Evolutionary conservation across 2,888 invertebrate genomes (phyloP), one percentile per base, ranked within the genome.

Genomic region (Dynastes maya): DNA sequence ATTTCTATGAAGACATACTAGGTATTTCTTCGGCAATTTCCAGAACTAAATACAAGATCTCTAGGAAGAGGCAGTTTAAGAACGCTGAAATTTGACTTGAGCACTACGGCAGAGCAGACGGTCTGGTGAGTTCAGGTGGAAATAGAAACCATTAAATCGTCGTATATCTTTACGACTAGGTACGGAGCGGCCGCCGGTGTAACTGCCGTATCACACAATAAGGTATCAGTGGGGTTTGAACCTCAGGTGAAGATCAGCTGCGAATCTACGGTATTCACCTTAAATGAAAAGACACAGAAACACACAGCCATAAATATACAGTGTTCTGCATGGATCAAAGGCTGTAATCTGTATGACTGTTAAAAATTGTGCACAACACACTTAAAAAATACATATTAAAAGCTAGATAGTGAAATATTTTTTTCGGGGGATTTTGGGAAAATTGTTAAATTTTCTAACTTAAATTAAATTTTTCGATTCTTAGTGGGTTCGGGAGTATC

Each of bases 81-180:
- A 61, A 61, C 61, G 11, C 37, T 58, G 61, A 74, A 74, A 74
- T 61, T 74, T 74, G 72, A 74, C 72, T 74, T 74, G 61, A 74
- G 55, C 22, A 27, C 11, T 45, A 51, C 68, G 49, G 27, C 27
- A 29, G 49, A 55, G 37, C 27, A n/a, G 27, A 49, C 27, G 13
- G 72, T 74, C 72, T 74, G 72, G 82, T 74, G 78, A 83, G 83
- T 85, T 86, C 86, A 86, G 86, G 86, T 86, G 85, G 86, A 86
- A 86, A 85, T 82, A 82, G 84, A 84, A 83, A 83, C 86, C 84
- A 86, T 86, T 86, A 86, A 86, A 86, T 78, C 71, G 85, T 84
- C 82, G 83, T 86, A 85, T 86, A 86, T 84, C 82, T 86, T 86
- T 86, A 86, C 84, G 86, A 85, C 84, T 82, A 80, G 81, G 80